Base-by-base conservation (phyloP, 2,113 vertebrate species). In the Prolemur simus region DNA sequence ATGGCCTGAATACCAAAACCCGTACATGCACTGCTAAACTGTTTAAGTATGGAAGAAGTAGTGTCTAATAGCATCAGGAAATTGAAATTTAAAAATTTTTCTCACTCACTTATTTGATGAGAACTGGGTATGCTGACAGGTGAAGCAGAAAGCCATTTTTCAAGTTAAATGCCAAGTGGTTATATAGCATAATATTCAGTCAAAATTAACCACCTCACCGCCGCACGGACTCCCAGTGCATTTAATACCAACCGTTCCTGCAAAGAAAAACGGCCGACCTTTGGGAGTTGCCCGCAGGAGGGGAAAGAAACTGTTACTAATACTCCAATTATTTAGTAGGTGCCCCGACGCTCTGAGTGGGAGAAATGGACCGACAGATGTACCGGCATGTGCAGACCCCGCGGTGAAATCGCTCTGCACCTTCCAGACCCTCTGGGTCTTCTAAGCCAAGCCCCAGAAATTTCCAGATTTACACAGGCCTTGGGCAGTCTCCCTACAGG, bases 141-240 rank as follows among this genome's bases (percentile, higher is more conserved):
- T 99, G 99, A 99, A 99, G 99, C 99, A 99, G 99, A 99, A 99
- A 99, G 98, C 99, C 99, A 99, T 99, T 99, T 99, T 99, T 99
- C 99, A 99, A 99, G 99, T 99, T 99, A 99, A 99, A 99, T 99
- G 99, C 99, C 99, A 99, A 99, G 99, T 99, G 99, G 99, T 99
- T 99, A 99, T 99, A 99, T 99, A 99, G 99, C 99, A 99, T 99
- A 99, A 99, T 99, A 99, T 99, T 99, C 99, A 99, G 99, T 99
- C 99, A 99, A 99, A 99, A 99, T 99, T 99, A 99, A 99, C 99
- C 99, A 99, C 98, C 99, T 99, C 98, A 98, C 98, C 99, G 98
- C 99, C 98, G 98, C 98, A 98, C 98, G 99, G 99, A 99, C 99
- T 99, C 98, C 98, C 99, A 98, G 98, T 98, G 97, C 98, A 98